phyloP scores from a whole-genome alignment of 2,113 vertebrate species.

The Puntigrus tetrazona region DNA sequence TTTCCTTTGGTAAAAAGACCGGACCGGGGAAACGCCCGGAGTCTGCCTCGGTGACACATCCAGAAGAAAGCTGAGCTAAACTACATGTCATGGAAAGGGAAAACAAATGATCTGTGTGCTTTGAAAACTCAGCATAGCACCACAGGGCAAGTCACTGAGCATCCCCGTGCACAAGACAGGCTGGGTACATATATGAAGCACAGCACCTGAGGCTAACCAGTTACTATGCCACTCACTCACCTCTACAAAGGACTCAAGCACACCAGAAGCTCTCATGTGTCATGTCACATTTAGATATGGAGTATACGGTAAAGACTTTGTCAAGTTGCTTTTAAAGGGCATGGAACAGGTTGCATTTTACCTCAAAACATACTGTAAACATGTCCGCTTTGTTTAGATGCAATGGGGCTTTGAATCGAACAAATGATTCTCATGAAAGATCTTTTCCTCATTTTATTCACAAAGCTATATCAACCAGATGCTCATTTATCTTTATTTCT shows the following conservation, averaged over 20 bases:
- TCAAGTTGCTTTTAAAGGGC: constrained; percentile 39
- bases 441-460: not conserved
- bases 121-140: constrained; percentile 72
- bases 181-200: constrained; percentile 70
- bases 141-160: constrained; percentile 75
- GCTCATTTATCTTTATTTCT: not conserved
- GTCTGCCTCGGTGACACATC: constrained; percentile 60
- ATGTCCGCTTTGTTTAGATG: constrained; percentile 30
- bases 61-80: constrained; percentile 59
- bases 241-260: constrained; percentile 69
- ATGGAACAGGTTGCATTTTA: constrained; percentile 39
- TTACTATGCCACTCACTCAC: constrained; percentile 77
- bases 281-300: constrained; percentile 67
- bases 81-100: constrained; percentile 52
- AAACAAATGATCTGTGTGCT: constrained; percentile 74
- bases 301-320: constrained; percentile 57
- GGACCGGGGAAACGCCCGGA: constrained; percentile 38
- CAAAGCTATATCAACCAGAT: not conserved
- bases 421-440: not conserved
- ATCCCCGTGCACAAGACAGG: constrained; percentile 63
- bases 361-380: constrained; percentile 13
- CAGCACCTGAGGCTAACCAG: constrained; percentile 78
- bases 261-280: constrained; percentile 65
- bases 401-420: constrained; percentile 21
- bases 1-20: constrained; percentile 29